Conservation (phyloP, 92 coral and sea anemone species). For the Parazoanthus swiftii region DNA sequence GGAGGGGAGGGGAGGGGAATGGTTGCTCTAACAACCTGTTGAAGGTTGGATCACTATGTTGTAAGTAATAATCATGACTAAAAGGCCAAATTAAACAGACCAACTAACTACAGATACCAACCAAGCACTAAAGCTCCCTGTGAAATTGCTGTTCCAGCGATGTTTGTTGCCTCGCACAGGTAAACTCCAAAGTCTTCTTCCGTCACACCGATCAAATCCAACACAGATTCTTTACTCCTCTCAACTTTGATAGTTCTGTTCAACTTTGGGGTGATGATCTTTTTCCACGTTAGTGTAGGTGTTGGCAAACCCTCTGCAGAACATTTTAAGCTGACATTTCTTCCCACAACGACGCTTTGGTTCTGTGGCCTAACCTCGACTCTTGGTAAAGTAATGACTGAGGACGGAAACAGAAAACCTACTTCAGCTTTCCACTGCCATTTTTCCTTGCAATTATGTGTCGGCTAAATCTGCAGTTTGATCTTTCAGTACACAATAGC, state of each 20-base stretch:
- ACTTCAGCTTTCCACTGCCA: not conserved
- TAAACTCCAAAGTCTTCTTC: slow-evolving; percentile 30
- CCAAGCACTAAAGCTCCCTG: not conserved
- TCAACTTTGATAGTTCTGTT: slow-evolving; percentile 15
- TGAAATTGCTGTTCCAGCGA: slow-evolving; percentile 23
- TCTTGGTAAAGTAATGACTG: not conserved
- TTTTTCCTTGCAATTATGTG: too few relatives aligned
- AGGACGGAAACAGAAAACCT: not conserved
- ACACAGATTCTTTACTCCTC: slow-evolving; percentile 4
- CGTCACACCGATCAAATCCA: slow-evolving; percentile 18
- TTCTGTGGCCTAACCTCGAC: slow-evolving; percentile 15
- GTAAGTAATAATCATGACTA: not conserved
- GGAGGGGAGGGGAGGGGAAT: too few relatives aligned
- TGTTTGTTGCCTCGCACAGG: slow-evolving; percentile 22
- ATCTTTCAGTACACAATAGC: too few relatives aligned
- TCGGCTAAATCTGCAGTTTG: too few relatives aligned
- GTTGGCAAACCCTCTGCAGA: slow-evolving; percentile 7
- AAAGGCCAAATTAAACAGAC: not conserved
- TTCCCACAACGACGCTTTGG: not conserved
- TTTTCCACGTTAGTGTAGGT: slow-evolving; percentile 14
- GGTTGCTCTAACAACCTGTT: too few relatives aligned
- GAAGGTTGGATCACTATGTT: too few relatives aligned
- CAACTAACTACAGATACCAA: not conserved
- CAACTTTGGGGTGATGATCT: not conserved
- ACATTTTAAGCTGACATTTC: slow-evolving; percentile 6